phyloP scores from a whole-genome alignment of 2,113 vertebrate genomes.

The Phaethornis superciliosus region DNA sequence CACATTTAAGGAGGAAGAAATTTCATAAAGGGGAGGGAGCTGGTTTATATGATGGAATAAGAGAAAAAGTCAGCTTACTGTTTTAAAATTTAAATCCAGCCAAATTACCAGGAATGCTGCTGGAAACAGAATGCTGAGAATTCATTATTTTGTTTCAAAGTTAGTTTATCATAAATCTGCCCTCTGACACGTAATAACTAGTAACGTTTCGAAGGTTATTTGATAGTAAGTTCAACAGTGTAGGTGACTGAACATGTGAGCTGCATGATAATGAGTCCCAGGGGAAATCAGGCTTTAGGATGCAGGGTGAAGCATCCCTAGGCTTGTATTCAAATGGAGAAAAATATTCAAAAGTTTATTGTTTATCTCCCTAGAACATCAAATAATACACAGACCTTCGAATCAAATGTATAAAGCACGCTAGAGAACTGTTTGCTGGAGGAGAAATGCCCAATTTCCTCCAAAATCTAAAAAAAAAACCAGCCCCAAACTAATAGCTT shows the following conservation, averaged over 20 bases:
- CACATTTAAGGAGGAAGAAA: constrained; percentile 47
- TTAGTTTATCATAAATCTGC: constrained; percentile 81
- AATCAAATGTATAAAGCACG: constrained; percentile 33
- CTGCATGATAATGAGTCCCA: constrained; percentile 76
- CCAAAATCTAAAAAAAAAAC: constrained; percentile 27
- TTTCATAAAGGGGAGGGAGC: constrained; percentile 25
- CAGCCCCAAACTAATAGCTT: not conserved
- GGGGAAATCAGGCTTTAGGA: constrained; percentile 76
- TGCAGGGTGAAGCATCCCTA: constrained; percentile 64
- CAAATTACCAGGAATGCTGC: constrained; percentile 67
- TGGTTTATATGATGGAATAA: constrained; percentile 40
- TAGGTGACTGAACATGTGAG: constrained; percentile 78
- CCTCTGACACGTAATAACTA: constrained; percentile 77
- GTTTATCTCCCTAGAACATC: constrained; percentile 70
- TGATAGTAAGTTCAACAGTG: constrained; percentile 79
- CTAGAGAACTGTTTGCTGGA: constrained; percentile 32
- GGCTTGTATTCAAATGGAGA: constrained; percentile 73
- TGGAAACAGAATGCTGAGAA: constrained; percentile 55
- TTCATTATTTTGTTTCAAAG: constrained; percentile 77
- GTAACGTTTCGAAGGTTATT: constrained; percentile 78
- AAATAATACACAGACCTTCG: constrained; percentile 55
- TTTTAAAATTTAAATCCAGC: constrained; percentile 73
- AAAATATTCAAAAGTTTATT: constrained; percentile 75
- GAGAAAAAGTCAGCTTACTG: constrained; percentile 56
- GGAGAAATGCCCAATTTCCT: not conserved